Conservation (phyloP, 2,113 vertebrate genomes). For the Grammomys dolichurus region DNA sequence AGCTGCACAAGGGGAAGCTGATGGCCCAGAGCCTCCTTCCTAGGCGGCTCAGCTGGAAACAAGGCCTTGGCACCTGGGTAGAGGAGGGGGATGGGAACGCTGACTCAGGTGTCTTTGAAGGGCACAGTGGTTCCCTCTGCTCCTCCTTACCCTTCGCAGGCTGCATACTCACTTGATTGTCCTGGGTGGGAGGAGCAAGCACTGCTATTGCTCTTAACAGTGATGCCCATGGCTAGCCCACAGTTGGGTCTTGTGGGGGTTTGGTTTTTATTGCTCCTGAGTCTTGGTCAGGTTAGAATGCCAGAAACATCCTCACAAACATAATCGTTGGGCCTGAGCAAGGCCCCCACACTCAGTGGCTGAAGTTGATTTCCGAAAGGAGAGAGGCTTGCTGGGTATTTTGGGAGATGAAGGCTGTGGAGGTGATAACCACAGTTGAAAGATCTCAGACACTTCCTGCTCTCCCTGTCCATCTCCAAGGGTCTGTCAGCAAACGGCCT, state of each 20-base stretch:
- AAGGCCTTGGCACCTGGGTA: background rate
- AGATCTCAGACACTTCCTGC: background rate
- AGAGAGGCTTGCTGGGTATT: background rate
- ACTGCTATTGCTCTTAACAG: background rate
- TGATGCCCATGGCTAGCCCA: background rate
- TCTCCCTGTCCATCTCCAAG: background rate
- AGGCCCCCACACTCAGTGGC: background rate
- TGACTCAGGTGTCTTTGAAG: background rate
- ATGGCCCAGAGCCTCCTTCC: background rate
- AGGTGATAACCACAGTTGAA: background rate
- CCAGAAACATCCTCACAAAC: background rate
- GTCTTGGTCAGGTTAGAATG: background rate
- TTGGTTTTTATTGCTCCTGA: conserved; percentile 10
- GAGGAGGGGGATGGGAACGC: background rate
- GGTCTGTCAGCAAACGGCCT: background rate
- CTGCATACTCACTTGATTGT: background rate
- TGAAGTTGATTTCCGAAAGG: background rate
- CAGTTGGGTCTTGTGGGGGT: background rate
- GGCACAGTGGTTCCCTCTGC: background rate
- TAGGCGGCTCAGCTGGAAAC: background rate
- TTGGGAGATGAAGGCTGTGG: background rate
- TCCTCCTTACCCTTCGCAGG: background rate
- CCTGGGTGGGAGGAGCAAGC: background rate
- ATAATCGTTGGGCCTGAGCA: background rate
- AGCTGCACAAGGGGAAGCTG: background rate